phyloP scores from a whole-genome alignment of 2,113 vertebrate genomes.

The Chaetodon auriga region DNA sequence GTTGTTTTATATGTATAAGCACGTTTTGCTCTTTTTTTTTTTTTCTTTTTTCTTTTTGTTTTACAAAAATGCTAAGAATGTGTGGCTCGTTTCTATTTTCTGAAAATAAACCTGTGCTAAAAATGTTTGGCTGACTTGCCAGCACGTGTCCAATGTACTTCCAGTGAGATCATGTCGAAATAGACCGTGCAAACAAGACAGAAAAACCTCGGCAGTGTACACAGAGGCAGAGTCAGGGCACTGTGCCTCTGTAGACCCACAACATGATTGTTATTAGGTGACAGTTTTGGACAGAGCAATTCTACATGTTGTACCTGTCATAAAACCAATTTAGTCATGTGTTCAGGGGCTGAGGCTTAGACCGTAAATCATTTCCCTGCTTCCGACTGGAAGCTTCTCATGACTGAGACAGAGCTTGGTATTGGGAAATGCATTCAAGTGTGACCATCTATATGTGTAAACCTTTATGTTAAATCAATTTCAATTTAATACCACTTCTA shows the following conservation, averaged over 20 bases:
- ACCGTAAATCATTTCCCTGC: conserved; percentile 42
- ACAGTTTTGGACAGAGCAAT: conserved; percentile 41
- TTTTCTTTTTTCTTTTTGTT: too few relatives aligned
- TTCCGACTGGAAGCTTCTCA: conserved; percentile 31
- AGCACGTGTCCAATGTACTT: not conserved
- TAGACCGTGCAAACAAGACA: not conserved
- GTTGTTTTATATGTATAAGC: not conserved
- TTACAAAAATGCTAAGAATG: not conserved
- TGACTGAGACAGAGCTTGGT: conserved; percentile 21
- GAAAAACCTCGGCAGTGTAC: not conserved
- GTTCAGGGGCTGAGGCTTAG: conserved; percentile 7
- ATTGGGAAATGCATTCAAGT: conserved; percentile 26
- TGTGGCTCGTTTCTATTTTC: not conserved
- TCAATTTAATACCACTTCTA: not conserved
- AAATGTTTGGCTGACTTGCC: not conserved
- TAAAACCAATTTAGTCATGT: conserved; percentile 42
- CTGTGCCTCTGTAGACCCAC: not conserved
- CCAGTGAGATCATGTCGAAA: not conserved
- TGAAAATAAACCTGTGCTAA: not conserved
- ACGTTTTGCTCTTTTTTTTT: not conserved
- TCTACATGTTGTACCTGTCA: conserved; percentile 44
- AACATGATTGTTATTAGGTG: conserved; percentile 28
- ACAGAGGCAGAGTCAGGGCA: not conserved
- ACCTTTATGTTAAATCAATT: conserved; percentile 2
- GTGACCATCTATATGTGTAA: conserved; percentile 22